Conservation (phyloP, 2,888 invertebrate genomes). For the Himalopsyche kuldschensis region DNA sequence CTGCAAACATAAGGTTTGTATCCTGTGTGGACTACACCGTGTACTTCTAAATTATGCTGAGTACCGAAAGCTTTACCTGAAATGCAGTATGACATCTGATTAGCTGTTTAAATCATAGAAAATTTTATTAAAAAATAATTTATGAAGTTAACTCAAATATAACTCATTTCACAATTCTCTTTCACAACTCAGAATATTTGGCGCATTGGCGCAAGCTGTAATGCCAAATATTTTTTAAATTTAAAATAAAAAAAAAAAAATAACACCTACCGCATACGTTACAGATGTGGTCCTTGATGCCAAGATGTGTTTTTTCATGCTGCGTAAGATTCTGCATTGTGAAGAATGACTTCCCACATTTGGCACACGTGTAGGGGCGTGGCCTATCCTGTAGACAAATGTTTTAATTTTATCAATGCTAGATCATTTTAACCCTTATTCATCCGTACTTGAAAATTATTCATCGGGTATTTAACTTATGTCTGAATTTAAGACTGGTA, state of each 20-base stretch:
- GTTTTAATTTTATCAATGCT: no score
- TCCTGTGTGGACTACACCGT: conserved; percentile 78
- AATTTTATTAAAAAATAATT: background rate
- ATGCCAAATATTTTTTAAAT: no score
- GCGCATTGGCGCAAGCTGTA: no score
- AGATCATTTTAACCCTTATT: background rate
- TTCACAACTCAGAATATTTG: no score
- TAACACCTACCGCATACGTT: conserved; percentile 64
- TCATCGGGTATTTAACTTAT: no score
- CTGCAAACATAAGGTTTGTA: conserved; percentile 71
- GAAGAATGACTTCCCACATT: conserved; percentile 73
- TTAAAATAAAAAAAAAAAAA: no score
- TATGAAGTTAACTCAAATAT: background rate
- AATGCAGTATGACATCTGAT: background rate
- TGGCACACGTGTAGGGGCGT: conserved; percentile 67
- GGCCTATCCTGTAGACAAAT: conserved; percentile 57
- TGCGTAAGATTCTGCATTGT: conserved; percentile 76
- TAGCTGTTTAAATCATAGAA: no score
- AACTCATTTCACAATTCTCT: no score
- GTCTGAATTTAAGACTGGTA: no score
- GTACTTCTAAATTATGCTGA: conserved; percentile 75
- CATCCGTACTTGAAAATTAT: background rate
- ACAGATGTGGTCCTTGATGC: conserved; percentile 70
- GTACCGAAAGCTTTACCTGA: conserved; percentile 75
- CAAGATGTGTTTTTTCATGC: conserved; percentile 74